Evolutionary conservation across 1,140 invertebrate genomes (phyloP), one percentile per base, ranked within the genome.

Genomic region (Magallana ariakensis): DNA sequence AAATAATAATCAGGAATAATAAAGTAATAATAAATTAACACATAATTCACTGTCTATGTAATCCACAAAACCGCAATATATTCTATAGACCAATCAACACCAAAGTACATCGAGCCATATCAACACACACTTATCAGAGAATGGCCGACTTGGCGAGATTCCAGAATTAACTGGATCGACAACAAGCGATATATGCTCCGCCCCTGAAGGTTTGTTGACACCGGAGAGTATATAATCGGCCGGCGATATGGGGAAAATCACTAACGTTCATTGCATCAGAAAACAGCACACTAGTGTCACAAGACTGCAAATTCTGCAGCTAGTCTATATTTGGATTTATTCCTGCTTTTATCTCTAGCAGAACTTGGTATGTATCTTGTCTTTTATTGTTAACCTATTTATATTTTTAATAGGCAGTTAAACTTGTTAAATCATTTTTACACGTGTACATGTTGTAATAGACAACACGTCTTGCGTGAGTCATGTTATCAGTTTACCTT

Each of bases 21-120:
- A 46, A 75, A 75, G 66, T 11, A 26, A 26, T 75, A 75, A 75
- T 75, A 75, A 60, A 75, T 75, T 75, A 75, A 75, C 66, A 75
- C 66, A 75, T 26, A 75, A 75, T 75, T 75, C 66, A 75, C 66
- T 75, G 66, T 75, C 66, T 75, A 33, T 13, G 19, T 9, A 33
- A 26, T 26, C 22, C 66, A 22, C 19, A 75, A 75, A 75, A 75
- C 66, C 66, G 22, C 66, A 75, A 75, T 19, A 75, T 19, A 75
- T 75, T 26, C 22, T 22, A 26, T 26, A 26, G 66, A 75, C 66
- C 66, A 75, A 75, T 75, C 66, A 33, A 11, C 33, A 4, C 58
- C 33, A 46, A 46, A 46, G 19, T 16, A 62, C 33, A 62, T 13
- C 13, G 19, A 19, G 19, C 22, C 66, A 75, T 8, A 75, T 75